phyloP scores from a whole-genome alignment of 2,888 invertebrate species.

The Itoplectis maculator region DNA sequence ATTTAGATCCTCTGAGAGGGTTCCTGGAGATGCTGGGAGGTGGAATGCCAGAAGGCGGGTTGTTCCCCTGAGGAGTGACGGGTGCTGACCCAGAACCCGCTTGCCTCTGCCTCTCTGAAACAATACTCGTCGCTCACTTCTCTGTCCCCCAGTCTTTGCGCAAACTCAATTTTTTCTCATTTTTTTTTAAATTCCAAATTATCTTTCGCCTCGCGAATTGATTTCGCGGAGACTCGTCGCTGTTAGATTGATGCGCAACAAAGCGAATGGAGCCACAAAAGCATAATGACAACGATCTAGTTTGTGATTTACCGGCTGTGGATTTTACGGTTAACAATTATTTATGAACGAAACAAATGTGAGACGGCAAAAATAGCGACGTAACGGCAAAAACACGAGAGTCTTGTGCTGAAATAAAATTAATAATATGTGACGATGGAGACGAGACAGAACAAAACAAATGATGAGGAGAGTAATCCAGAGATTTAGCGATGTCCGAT shows the following conservation, averaged over 20 bases:
- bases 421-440: conserved; percentile 35
- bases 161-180: conserved; percentile 16
- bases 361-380: conserved; percentile 17
- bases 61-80: conserved; percentile 89
- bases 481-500: conserved; percentile 41
- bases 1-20: conserved; percentile 93
- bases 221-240: neutral
- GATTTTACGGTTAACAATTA: neutral
- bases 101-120: conserved; percentile 87
- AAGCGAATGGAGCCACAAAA: conserved; percentile 72
- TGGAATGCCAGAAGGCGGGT: conserved; percentile 84
- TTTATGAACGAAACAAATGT: neutral
- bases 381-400: conserved; percentile 16
- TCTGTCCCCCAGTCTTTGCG: conserved; percentile 45
- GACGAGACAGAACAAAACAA: conserved; percentile 29
- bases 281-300: conserved; percentile 57
- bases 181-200: neutral
- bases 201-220: neutral
- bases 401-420: conserved; percentile 44
- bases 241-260: conserved; percentile 78
- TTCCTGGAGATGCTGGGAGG: conserved; percentile 90
- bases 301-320: conserved; percentile 25
- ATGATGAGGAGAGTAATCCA: conserved; percentile 22
- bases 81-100: conserved; percentile 90
- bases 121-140: conserved; percentile 83